Evolutionary conservation across 2,797 vertebrate genomes (phyloP), one percentile per base, ranked within the genome.

Genomic region (Harpagifer antarcticus): DNA sequence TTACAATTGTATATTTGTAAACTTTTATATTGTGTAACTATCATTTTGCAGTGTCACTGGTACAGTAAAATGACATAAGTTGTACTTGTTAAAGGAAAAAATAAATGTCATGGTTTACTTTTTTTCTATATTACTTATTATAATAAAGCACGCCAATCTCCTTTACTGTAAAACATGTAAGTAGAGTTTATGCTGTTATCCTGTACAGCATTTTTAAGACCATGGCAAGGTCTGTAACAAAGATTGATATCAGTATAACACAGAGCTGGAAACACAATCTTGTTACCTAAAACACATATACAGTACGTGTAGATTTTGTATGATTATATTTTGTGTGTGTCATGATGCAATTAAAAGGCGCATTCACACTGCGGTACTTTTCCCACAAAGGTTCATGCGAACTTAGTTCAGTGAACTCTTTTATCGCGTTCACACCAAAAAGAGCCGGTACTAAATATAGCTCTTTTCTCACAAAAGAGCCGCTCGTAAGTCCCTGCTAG

Each of bases 21-120:
- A 83, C 31, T 73, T 89, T 88, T 88, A 55, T 91, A 78, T 78
- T 77, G 31, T 84, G 57, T 74, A 67, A 72, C 55, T 74, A 9
- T 83, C 53, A 70, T 52, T 71, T 79, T 86, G n/a, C 53, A 79
- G 72, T 64, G 66, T 81, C 40, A 73, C 5, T 7, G 85, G 54
- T 81, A 78, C 15, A 82, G 60, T 73, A 52, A 69, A 77, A 78
- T 19, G 4, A 56, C 50, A 64, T 75, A 58, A 40, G 69, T 19
- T 9, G 48, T 44, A 76, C 52, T 70, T 67, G 65, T 62, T 60
- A 56, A 37, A 60, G 23, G 3, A 59, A 40, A 43, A 57, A 27
- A 33, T 2, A 67, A 68, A 56, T 43, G 1, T 31, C 44, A 62
- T 48, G 45, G 64, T 78, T 74, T 33, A 3, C 43, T 60, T 81